These are phyloP conservation scores for Bubo scandiacus DNA, from an alignment of 2,113 vertebrate species.

Conservation along the genomic window DNA sequence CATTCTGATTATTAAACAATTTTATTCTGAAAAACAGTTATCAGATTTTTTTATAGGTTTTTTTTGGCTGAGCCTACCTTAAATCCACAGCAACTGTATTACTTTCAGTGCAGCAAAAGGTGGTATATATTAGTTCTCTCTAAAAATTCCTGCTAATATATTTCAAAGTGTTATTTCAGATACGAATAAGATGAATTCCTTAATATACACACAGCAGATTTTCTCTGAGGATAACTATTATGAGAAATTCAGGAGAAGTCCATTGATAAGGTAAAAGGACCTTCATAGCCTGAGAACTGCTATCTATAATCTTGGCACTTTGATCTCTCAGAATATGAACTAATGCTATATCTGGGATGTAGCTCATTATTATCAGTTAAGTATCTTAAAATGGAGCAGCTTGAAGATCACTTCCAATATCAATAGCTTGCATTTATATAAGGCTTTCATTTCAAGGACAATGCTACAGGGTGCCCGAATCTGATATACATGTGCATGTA, in stretches of 20 bases:
- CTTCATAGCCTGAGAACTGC: not conserved
- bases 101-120: not conserved
- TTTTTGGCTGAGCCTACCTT: not conserved
- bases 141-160: not conserved
- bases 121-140: not conserved
- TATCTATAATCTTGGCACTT: not conserved
- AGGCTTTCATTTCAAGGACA: slow-evolving; percentile 16
- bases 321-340: not conserved
- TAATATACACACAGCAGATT: not conserved
- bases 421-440: not conserved
- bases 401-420: slow-evolving; percentile 2
- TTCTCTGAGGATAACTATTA: not conserved
- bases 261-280: not conserved
- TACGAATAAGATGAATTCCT: not conserved
- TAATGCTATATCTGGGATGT: not conserved
- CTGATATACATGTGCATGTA: not conserved
- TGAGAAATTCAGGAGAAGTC: not conserved
- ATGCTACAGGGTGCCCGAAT: not conserved
- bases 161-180: not conserved
- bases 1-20: not conserved
- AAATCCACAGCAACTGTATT: not conserved
- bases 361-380: slow-evolving; percentile 42
- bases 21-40: not conserved
- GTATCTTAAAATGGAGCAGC: not conserved
- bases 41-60: not conserved